These are phyloP conservation scores for Gryllus longicercus DNA, from an alignment of 2,888 invertebrate genomes.

Conservation along the genomic window DNA sequence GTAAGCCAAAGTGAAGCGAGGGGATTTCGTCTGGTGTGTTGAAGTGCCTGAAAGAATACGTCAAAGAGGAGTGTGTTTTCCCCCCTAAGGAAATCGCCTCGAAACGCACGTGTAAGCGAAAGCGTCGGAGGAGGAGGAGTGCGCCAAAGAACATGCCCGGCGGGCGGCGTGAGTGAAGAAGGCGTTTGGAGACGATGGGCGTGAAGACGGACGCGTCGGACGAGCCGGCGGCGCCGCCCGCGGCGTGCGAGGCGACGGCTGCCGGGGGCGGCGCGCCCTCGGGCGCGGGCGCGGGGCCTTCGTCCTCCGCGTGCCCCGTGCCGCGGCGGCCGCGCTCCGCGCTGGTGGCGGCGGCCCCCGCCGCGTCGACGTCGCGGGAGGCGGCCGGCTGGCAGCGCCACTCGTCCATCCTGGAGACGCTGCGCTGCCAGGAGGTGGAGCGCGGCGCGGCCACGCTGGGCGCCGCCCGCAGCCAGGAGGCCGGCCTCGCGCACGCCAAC, in stretches of 20 bases:
- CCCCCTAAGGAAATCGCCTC: too few species aligned
- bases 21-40: too few species aligned
- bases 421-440: conserved; percentile 44
- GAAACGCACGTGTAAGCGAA: too few species aligned
- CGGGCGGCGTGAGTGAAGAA: background rate
- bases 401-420: background rate
- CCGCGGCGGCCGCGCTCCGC: background rate
- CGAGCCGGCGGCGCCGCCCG: background rate
- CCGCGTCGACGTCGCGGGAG: background rate
- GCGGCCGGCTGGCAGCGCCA: background rate
- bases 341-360: background rate
- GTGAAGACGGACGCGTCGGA: background rate
- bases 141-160: background rate
- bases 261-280: background rate
- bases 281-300: background rate
- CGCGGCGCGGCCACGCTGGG: background rate
- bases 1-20: too few species aligned
- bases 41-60: too few species aligned
- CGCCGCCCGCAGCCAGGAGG: background rate
- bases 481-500: conserved; percentile 23
- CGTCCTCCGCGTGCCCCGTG: background rate
- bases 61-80: too few species aligned
- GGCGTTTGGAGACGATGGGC: background rate
- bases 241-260: background rate
- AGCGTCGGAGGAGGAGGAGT: too few species aligned